These are phyloP conservation scores for Lasioglossum villosulum DNA, from an alignment of 2,888 invertebrate species.

Conservation along the genomic window DNA sequence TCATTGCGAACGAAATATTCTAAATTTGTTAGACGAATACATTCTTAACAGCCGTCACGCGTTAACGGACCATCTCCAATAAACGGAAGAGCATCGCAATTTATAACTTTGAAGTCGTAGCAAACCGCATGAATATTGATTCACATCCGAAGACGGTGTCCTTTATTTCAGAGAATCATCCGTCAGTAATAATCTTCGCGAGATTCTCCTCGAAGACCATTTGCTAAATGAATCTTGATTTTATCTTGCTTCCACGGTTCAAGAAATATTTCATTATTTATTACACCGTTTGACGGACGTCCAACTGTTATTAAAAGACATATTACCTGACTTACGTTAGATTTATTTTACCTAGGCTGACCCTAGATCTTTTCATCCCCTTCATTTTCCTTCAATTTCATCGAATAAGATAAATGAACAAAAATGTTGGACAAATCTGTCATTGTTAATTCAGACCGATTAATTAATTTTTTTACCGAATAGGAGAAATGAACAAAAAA, in stretches of 20 bases:
- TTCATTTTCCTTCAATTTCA: neutral
- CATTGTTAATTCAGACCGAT: neutral
- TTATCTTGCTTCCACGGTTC: neutral
- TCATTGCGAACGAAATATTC: neutral
- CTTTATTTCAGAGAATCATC: neutral
- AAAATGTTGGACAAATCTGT: neutral
- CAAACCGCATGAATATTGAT: neutral
- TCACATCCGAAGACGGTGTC: neutral
- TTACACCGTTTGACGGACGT: neutral
- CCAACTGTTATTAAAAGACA: neutral
- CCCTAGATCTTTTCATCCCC: neutral
- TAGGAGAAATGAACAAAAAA: neutral
- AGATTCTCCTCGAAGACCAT: neutral
- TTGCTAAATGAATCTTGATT: neutral
- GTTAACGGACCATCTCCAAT: neutral
- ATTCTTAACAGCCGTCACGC: slow-evolving; percentile 2
- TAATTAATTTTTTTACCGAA: neutral
- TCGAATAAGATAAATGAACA: neutral
- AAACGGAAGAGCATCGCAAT: slow-evolving; percentile 2
- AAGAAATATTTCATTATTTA: neutral
- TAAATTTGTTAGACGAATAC: neutral
- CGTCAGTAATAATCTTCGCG: neutral
- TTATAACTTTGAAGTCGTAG: neutral
- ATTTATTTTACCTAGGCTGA: neutral
- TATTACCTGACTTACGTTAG: neutral